Evolutionary conservation across 2,888 invertebrate species (phyloP), one percentile per base, ranked within the genome.

Genomic region (Ormia ochracea): DNA sequence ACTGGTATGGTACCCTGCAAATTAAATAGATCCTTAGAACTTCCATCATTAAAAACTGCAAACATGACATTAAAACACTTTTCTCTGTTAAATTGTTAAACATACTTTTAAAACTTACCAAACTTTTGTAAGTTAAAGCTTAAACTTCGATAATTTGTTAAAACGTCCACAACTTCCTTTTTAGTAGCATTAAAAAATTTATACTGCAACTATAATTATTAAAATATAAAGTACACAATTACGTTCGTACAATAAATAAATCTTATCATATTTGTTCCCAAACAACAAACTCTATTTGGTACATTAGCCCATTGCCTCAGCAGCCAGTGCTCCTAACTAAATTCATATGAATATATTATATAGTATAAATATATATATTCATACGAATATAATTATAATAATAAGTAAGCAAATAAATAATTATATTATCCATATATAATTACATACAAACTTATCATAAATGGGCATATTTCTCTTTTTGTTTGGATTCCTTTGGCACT

Each of bases 1-100:
- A 98, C 96, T 48, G 98, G 98, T 85, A 98, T 96, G 6, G 98
- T 98, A 66, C 98, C 98, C 86, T 94, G 93, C 65, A 98, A 91
- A 88, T 95, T 95, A 41, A 97, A 91, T 82, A 98, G 91, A 72
- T 96, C 94, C 89, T 94, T 95, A 48, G 92, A 91, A 1, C 91
- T 91, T 45, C 98, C 98, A 92, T 97, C 96, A 88, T 96, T 96
- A 88, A 97, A 98, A 76, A 95, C 97, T 95, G 85, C 0, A 90
- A 83, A 58, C 21, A 26, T 26, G 33, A 58, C 9, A 19, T 19
- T 1, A 36, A 54, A 12, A 9, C 38, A 0, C 12, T 36, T 19
- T 31, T 7, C 2, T 14, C 12, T 12, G 5, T 1, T 3, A 36
- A 33, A 36, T 7, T 26, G 0, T 21, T 54, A 21, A 3, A 43